Conservation (phyloP, 2,888 invertebrate genomes). For the Drosophila nr. fundita region DNA sequence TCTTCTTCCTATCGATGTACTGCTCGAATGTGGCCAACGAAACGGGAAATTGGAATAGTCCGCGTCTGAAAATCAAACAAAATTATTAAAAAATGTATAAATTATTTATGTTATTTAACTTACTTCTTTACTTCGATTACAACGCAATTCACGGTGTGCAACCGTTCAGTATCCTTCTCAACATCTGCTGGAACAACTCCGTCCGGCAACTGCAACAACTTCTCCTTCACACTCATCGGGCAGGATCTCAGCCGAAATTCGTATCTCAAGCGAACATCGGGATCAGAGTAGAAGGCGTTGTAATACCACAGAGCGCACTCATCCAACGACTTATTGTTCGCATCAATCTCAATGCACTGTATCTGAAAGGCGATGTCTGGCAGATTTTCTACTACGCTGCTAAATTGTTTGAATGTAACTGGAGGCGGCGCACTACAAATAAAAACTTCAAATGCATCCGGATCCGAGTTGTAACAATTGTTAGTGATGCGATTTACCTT, state of each 20-base stretch:
- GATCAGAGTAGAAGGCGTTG: constrained; percentile 43
- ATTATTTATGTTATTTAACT: not conserved
- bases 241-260: constrained; percentile 36
- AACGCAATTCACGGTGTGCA: not conserved
- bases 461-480: not conserved
- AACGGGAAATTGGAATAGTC: constrained; percentile 53
- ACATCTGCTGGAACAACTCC: not conserved
- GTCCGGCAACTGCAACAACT: constrained; percentile 23
- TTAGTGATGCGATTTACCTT: constrained; percentile 13
- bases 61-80: constrained; percentile 21
- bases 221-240: constrained; percentile 23
- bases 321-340: constrained; percentile 29
- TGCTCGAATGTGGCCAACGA: constrained; percentile 34
- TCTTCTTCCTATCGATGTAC: constrained; percentile 17
- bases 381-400: constrained; percentile 37
- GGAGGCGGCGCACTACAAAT: constrained; percentile 18
- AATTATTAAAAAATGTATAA: not conserved
- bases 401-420: constrained; percentile 46
- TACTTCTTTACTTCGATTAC: constrained; percentile 28
- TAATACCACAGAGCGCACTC: constrained; percentile 65
- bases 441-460: not conserved
- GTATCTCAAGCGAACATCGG: constrained; percentile 42
- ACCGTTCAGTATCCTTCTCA: not conserved
- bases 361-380: constrained; percentile 55
- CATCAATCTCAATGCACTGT: constrained; percentile 21